phyloP scores from a whole-genome alignment of 2,797 vertebrate genomes.

The Microchirus variegatus region DNA sequence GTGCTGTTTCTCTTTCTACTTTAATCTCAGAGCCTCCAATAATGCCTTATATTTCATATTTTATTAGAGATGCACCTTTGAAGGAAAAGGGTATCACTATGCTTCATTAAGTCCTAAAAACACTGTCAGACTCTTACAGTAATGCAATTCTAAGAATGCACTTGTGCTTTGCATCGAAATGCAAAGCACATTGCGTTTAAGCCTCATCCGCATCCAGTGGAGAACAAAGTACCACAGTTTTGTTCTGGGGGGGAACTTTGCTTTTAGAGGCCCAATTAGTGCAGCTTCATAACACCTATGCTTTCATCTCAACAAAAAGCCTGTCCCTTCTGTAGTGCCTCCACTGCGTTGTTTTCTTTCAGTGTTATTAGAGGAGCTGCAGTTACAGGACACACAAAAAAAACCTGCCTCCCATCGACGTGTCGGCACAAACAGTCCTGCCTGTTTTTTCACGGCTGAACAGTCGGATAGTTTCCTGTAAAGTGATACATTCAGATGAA shows the following conservation, averaged over 20 bases:
- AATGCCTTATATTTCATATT: conserved; percentile 16
- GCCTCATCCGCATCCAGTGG: conserved; percentile 47
- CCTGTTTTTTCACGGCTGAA: conserved; percentile 13
- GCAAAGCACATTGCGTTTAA: conserved; percentile 67
- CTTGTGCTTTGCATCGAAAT: conserved; percentile 47
- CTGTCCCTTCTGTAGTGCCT: conserved; percentile 33
- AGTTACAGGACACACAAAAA: conserved; percentile 20
- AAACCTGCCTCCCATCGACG: conserved; percentile 14
- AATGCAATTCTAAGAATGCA: conserved; percentile 22
- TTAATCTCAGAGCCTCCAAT: conserved; percentile 7
- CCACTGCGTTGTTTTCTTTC: conserved; percentile 35
- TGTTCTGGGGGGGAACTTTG: conserved; percentile 50
- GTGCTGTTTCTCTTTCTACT: neutral
- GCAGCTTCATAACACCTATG: conserved; percentile 67
- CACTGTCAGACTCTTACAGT: conserved; percentile 15
- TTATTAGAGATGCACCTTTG: conserved; percentile 14
- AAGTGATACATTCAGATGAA: conserved; percentile 14
- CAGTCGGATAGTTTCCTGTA: conserved; percentile 23
- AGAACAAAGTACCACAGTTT: conserved; percentile 54
- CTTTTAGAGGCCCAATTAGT: conserved; percentile 80
- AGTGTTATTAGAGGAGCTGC: conserved; percentile 43
- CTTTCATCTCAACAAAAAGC: conserved; percentile 73
- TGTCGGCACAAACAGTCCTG: neutral
- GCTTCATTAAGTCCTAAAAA: conserved; percentile 27
- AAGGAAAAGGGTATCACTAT: conserved; percentile 21